Base-by-base conservation (phyloP, 2,113 vertebrate genomes). In the Toxostoma redivivum region DNA sequence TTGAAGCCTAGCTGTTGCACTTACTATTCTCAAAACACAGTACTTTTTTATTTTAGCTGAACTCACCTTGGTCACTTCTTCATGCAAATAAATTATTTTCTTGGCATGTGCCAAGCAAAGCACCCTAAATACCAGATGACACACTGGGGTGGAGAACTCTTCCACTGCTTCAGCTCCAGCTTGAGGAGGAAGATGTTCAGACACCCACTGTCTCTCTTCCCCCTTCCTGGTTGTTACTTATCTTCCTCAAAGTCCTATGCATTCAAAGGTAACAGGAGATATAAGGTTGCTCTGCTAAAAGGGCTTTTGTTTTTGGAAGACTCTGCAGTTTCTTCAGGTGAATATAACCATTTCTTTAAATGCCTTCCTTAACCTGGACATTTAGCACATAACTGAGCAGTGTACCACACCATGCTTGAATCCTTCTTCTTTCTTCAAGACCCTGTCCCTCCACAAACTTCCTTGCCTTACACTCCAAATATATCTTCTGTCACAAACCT, bases 1-100 rank as follows among this genome's bases (percentile, higher is more conserved):
- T 94, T 71, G 42, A 92, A 94, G 44, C 12, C 48, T 84, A 71
- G 50, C 24, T 67, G 37, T 64, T 89, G 81, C 81, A 92, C 12
- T 74, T 40, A 27, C 47, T 89, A 38, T 81, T 95, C 47, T 74
- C n/a, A 92, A 91, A 67, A 5, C 38, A 81, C 13, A 19, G 15
- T 58, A 37, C 25, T 27, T 50, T 42, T 51, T 90, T 47, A 53
- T 66, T 81, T 71, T 69, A 71, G 18, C 18, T 87, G 65, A 71
- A 40, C 22, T 58, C 8, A 19, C 78, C 60, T 92, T 44, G 18
- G 31, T 53, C 47, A 38, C 42, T 96, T 88, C 38, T 50, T 77
- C 40, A 5, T 15, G 12, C 51, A 37, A 77, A 58, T 33, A 45
- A 45, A 45, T 45, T 4, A 21, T 45, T 45, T 45, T 19, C 24